Evolutionary conservation across 2,113 vertebrate genomes (phyloP).

Genomic region (Isichthys henryi): DNA sequence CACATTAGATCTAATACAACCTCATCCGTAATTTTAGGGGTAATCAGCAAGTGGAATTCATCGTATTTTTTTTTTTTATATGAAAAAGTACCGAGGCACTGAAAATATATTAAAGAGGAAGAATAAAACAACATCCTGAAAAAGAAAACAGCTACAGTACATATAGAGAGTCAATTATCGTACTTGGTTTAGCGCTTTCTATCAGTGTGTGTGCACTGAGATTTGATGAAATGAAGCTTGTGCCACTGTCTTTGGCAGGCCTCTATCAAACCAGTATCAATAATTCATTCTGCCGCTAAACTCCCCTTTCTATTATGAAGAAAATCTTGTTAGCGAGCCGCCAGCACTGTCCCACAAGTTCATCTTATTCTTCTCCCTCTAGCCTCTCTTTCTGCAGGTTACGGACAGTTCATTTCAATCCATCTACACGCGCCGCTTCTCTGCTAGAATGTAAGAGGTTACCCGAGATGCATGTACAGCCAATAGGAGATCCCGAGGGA

Average conservation of each 20-base stretch:
- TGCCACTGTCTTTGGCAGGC: constrained; percentile 44
- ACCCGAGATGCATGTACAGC: not conserved
- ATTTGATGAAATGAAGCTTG: constrained; percentile 48
- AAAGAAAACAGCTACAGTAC: not conserved
- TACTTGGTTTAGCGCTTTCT: constrained; percentile 36
- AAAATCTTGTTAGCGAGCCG: constrained; percentile 45
- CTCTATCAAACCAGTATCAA: constrained; percentile 51
- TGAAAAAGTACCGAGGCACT: not conserved
- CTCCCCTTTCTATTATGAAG: constrained; percentile 42
- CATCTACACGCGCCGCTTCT: constrained; percentile 19
- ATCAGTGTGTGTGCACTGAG: constrained; percentile 44
- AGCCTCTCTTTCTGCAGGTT: not conserved
- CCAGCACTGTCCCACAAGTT: constrained; percentile 28
- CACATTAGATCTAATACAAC: not conserved
- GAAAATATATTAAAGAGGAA: not conserved
- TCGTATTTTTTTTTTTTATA: not conserved
- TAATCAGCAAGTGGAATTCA: not conserved
- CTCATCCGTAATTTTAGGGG: not conserved
- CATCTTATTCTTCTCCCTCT: constrained; percentile 28
- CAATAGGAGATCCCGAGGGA: not conserved
- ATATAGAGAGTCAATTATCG: constrained; percentile 26
- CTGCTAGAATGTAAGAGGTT: not conserved
- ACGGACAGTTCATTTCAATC: constrained; percentile 29
- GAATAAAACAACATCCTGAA: not conserved
- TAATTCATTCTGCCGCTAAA: constrained; percentile 50